These are phyloP conservation scores for Champsocephalus esox DNA, from an alignment of 2,797 vertebrate genomes.

Conservation along the genomic window DNA sequence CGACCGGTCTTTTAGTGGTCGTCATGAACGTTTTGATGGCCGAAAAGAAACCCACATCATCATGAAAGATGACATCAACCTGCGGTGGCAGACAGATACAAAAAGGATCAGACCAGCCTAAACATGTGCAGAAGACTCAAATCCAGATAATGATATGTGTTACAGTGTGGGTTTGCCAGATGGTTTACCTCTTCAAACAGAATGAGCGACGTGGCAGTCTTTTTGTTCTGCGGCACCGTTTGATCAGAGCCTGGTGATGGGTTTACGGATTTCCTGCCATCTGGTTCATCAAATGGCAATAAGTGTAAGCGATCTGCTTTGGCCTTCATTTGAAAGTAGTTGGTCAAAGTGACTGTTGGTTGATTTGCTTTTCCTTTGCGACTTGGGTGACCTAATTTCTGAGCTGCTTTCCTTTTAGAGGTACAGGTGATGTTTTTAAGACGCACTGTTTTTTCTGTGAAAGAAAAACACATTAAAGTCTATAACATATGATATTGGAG, in stretches of 20 bases:
- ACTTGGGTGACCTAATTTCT: conserved; percentile 66
- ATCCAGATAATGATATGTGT: background rate
- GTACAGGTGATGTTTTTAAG: conserved; percentile 82
- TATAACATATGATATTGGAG: background rate
- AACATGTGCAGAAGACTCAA: background rate
- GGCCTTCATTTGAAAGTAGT: conserved; percentile 88
- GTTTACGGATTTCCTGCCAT: conserved; percentile 54
- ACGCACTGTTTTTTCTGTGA: conserved; percentile 83
- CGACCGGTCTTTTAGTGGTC: conserved; percentile 92
- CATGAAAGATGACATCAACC: conserved; percentile 94
- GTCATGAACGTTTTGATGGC: conserved; percentile 94
- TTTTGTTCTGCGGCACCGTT: conserved; percentile 74
- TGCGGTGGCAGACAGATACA: conserved; percentile 43
- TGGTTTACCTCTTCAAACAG: conserved; percentile 94
- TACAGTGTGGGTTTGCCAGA: background rate
- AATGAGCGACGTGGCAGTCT: conserved; percentile 91
- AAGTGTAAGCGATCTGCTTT: conserved; percentile 73
- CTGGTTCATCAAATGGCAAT: conserved; percentile 36
- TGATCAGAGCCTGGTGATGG: conserved; percentile 14
- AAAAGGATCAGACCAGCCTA: background rate
- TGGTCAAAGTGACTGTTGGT: conserved; percentile 84
- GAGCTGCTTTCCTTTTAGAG: conserved; percentile 79
- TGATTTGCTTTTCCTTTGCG: conserved; percentile 63
- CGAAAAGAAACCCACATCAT: conserved; percentile 92
- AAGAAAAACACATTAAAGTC: conserved; percentile 8